Base-by-base conservation (phyloP, 2,797 vertebrate genomes). In the Lepilemur septentrionalis region DNA sequence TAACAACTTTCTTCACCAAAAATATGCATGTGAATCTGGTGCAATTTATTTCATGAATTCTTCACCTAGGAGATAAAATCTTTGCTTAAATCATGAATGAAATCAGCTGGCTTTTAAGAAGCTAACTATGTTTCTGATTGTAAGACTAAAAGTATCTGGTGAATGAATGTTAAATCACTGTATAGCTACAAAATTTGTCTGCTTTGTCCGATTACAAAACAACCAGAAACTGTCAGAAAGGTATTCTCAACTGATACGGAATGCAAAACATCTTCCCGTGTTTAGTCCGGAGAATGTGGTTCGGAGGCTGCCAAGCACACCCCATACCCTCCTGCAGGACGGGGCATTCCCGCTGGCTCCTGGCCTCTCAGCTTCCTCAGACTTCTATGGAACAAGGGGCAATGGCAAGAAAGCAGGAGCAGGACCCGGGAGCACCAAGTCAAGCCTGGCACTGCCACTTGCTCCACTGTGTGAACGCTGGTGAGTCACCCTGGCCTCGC, bases 71-170 rank as follows among this genome's bases (percentile, higher is more conserved):
- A 86, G 69, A 46, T 82, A 76, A 82, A 43, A 87, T 25, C 5
- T 75, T 41, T 78, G 48, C 38, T 94, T 88, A 55, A 93, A 79
- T 50, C 59, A 67, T 28, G 82, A 91, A 75, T 13, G n/a, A 69
- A 92, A 65, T 23, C 2, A 79, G 48, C n/a, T 25, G 52, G n/a
- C 63, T 70, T 79, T 52, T 41, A 91, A 83, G 48, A 61, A 23
- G 65, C 17, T 57, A 59, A 32, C 25, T 65, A 18, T 81, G 67
- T 55, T 93, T 93, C 59, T 92, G 52, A 73, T 84, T 48, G 20
- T 22, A 46, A 67, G 75, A 14, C 15, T 22, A 76, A 32, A 41
- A 70, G 10, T 1, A 55, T 28, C 23, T 69, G 73, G 28, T 23
- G 76, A 55, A 67, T 5, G 63, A 75, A 65, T 25, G 28, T 28